Conservation (phyloP, 1,140 invertebrate species). For the Ceratoteleas bidentatus region DNA sequence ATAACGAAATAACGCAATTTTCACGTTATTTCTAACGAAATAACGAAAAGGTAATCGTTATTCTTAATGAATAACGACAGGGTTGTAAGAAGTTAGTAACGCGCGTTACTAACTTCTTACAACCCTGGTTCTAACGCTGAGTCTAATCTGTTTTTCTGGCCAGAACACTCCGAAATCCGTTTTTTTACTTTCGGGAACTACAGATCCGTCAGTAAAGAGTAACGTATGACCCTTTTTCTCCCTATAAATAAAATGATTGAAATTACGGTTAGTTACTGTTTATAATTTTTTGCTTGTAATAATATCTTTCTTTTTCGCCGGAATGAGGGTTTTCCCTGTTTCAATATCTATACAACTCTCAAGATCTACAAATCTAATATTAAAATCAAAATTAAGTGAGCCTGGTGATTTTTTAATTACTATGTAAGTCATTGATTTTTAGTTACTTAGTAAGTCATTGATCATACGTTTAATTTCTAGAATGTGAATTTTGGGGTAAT, state of each 20-base stretch:
- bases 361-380: neutral
- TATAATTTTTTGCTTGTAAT: neutral
- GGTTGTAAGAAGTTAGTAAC: no score
- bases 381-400: neutral
- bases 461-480: neutral
- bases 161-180: constrained; percentile 12
- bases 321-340: neutral
- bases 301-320: neutral
- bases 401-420: neutral
- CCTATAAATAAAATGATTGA: neutral
- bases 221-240: neutral
- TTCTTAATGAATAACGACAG: no score
- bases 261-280: neutral
- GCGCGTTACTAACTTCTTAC: no score
- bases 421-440: no score
- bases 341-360: neutral
- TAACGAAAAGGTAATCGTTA: no score
- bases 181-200: neutral
- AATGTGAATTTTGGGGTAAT: neutral
- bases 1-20: no score
- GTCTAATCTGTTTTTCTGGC: neutral
- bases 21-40: no score
- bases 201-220: neutral
- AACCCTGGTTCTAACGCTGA: neutral
- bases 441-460: neutral